These are phyloP conservation scores for Eueremaeus valkanovi DNA, from an alignment of 2,888 invertebrate genomes.

Conservation along the genomic window DNA sequence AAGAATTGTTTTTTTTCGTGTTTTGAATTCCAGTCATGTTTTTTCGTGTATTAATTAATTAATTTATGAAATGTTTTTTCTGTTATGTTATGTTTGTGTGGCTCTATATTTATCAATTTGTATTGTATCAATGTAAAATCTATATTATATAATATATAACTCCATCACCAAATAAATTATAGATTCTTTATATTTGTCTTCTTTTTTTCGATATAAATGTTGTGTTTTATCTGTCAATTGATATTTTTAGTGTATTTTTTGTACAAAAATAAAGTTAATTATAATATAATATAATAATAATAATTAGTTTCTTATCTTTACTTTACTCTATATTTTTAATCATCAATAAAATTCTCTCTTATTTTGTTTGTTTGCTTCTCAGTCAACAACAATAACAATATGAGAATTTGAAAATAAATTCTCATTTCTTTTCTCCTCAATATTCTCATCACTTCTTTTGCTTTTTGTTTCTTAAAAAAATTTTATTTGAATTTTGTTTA, in stretches of 20 bases:
- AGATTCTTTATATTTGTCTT: neutral
- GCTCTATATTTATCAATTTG: neutral
- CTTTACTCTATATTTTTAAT: neutral
- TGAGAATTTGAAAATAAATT: neutral
- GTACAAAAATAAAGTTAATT: constrained; percentile 33
- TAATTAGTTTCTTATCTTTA: neutral
- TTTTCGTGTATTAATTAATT: neutral
- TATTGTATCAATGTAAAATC: neutral
- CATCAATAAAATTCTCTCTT: neutral
- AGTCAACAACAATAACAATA: neutral
- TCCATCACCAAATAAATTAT: constrained; percentile 31
- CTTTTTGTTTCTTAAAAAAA: neutral
- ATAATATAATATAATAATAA: constrained; percentile 7
- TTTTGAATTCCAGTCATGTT: neutral
- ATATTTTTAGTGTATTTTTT: neutral
- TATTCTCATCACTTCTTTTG: neutral
- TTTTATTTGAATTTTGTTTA: neutral
- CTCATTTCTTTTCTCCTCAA: too few relatives aligned
- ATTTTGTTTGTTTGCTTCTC: neutral
- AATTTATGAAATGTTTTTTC: neutral
- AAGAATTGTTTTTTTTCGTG: neutral
- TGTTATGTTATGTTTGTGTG: neutral
- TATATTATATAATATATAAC: neutral
- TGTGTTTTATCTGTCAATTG: neutral
- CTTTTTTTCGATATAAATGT: neutral